Conservation (phyloP, 2,888 invertebrate genomes). For the Acholoe squamosa region DNA sequence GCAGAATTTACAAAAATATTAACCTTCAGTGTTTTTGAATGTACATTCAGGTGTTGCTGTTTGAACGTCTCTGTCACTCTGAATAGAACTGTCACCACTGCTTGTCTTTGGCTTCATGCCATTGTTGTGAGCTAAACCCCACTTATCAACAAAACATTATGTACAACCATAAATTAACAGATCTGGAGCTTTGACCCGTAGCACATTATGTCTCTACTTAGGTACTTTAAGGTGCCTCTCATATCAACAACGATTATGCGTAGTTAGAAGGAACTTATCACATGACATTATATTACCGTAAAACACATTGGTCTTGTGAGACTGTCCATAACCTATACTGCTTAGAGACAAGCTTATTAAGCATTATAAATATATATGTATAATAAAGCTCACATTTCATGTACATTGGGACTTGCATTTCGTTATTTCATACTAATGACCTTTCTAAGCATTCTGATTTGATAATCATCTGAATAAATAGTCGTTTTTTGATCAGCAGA, state of each 20-base stretch:
- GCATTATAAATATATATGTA: not conserved
- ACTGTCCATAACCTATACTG: not conserved
- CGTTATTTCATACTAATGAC: too few species aligned
- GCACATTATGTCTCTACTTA: not conserved
- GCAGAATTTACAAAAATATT: slow-evolving; percentile 47
- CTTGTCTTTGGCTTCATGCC: not conserved
- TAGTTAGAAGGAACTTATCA: not conserved
- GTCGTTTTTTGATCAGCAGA: too few species aligned
- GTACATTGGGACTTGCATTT: not conserved
- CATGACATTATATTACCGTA: not conserved
- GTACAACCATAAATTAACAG: not conserved
- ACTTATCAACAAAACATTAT: not conserved
- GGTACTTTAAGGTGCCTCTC: not conserved
- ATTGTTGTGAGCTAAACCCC: not conserved
- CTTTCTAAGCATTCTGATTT: too few species aligned
- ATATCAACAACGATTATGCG: not conserved
- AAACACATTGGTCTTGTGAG: too few species aligned
- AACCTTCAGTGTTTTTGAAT: slow-evolving; percentile 24
- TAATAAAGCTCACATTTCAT: not conserved
- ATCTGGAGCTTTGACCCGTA: slow-evolving; percentile 36
- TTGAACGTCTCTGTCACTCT: slow-evolving; percentile 18
- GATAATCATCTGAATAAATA: too few species aligned
- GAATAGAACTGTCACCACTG: not conserved
- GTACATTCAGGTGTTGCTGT: not conserved
- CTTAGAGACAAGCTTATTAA: not conserved